Conservation (phyloP, 2,888 invertebrate genomes). For the Palloptera scutellata region DNA sequence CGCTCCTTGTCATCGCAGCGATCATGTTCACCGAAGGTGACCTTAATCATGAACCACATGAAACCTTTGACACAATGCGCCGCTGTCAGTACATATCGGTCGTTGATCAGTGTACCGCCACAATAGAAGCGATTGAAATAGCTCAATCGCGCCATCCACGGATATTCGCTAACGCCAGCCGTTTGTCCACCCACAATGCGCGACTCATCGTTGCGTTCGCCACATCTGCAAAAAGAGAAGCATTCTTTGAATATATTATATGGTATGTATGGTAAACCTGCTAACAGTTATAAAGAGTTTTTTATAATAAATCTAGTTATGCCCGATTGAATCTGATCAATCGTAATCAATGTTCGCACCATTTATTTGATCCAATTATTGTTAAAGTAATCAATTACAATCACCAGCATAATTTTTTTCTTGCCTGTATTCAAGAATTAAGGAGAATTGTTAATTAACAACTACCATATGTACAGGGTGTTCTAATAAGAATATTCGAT, state of each 20-base stretch:
- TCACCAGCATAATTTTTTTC: too few relatives aligned
- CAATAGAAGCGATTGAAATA: constrained; percentile 91
- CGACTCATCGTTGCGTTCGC: constrained; percentile 81
- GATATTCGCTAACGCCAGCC: constrained; percentile 81
- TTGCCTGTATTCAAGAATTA: too few relatives aligned
- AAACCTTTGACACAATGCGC: constrained; percentile 92
- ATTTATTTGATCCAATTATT: too few relatives aligned
- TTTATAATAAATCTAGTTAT: too few relatives aligned
- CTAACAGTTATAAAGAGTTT: too few relatives aligned
- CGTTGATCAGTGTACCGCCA: constrained; percentile 87
- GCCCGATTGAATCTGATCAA: too few relatives aligned
- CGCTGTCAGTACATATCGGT: constrained; percentile 85
- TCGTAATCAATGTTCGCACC: too few relatives aligned
- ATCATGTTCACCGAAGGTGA: constrained; percentile 87
- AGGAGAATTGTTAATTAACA: too few relatives aligned
- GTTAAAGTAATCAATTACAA: too few relatives aligned
- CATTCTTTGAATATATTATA: neutral
- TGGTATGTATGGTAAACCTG: too few relatives aligned
- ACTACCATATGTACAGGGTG: too few relatives aligned
- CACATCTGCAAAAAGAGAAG: constrained; percentile 68
- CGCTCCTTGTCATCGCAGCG: constrained; percentile 76
- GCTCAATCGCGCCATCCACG: constrained; percentile 87
- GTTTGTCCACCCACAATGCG: constrained; percentile 84
- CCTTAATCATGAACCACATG: constrained; percentile 93
- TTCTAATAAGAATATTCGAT: too few relatives aligned